Conservation (phyloP, 1,140 invertebrate species). For the Drosophila biarmipes region DNA sequence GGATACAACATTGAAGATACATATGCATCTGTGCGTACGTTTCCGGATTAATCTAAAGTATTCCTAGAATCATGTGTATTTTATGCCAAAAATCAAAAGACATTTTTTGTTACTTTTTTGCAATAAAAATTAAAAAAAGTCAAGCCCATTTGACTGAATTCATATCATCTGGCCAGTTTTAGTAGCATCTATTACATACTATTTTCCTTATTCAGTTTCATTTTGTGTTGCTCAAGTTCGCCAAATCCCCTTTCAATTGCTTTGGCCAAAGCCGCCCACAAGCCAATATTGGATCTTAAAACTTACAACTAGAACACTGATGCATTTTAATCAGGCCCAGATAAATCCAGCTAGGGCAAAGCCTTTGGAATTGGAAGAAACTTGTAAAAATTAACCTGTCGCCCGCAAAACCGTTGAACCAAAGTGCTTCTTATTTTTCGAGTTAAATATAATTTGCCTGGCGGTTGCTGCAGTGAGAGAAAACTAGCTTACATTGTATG, state of each 20-base stretch:
- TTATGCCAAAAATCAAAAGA: conserved; percentile 52
- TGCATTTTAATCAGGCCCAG: conserved; percentile 41
- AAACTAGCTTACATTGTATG: not conserved
- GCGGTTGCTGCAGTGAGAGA: conserved; percentile 6
- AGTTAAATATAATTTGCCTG: conserved; percentile 70
- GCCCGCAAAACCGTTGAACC: conserved; percentile 50
- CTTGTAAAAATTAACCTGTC: conserved; percentile 59
- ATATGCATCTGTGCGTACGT: conserved; percentile 23
- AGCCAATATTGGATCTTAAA: conserved; percentile 57
- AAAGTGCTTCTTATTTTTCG: conserved; percentile 59
- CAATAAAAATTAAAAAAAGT: conserved; percentile 51
- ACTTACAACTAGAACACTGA: conserved; percentile 36
- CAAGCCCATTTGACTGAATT: no score
- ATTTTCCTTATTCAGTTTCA: not conserved
- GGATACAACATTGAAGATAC: conserved; percentile 45
- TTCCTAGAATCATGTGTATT: conserved; percentile 40
- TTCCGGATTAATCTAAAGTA: conserved; percentile 34
- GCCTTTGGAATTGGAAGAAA: conserved; percentile 30
- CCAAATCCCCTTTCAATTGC: conserved; percentile 62
- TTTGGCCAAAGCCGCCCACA: conserved; percentile 45
- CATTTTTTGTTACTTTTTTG: conserved; percentile 59
- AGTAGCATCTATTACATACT: not conserved
- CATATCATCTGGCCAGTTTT: no score
- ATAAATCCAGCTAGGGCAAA: conserved; percentile 24
- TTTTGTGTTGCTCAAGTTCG: conserved; percentile 21